Conservation (phyloP, 2,888 invertebrate genomes). For the Petrolisthes cinctipes region DNA sequence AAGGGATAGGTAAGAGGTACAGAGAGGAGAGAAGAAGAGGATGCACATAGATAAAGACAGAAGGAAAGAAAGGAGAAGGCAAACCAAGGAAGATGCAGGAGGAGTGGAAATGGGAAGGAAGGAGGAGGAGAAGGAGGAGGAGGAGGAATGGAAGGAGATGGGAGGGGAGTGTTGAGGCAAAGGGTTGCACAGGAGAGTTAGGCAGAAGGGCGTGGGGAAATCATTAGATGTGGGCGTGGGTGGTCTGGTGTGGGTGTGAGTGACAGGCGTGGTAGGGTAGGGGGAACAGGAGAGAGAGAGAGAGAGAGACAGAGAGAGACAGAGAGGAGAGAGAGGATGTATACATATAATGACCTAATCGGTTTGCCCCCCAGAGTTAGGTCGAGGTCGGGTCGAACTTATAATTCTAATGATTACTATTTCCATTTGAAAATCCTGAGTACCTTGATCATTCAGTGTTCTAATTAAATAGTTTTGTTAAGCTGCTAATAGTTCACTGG, state of each 20-base stretch:
- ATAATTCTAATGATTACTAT: too few relatives aligned
- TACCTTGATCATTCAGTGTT: too few relatives aligned
- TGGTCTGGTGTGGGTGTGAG: conserved; percentile 24
- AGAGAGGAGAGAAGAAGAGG: neutral
- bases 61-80: neutral
- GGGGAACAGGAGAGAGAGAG: neutral
- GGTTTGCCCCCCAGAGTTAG: too few relatives aligned
- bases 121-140: neutral
- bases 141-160: neutral
- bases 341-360: too few relatives aligned
- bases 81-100: too few relatives aligned
- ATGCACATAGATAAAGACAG: neutral
- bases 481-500: too few relatives aligned
- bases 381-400: too few relatives aligned
- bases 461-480: too few relatives aligned
- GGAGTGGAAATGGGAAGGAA: too few relatives aligned
- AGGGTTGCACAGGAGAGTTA: neutral
- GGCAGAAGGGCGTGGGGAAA: neutral
- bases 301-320: neutral
- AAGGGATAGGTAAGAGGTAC: neutral
- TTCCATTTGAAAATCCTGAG: too few relatives aligned
- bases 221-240: conserved; percentile 20
- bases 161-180: neutral
- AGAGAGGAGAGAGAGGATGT: neutral
- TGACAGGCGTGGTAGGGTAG: conserved; percentile 22